Evolutionary conservation across 2,888 invertebrate species (phyloP), one percentile per base, ranked within the genome.

Genomic region (Cataglyphis cursor): DNA sequence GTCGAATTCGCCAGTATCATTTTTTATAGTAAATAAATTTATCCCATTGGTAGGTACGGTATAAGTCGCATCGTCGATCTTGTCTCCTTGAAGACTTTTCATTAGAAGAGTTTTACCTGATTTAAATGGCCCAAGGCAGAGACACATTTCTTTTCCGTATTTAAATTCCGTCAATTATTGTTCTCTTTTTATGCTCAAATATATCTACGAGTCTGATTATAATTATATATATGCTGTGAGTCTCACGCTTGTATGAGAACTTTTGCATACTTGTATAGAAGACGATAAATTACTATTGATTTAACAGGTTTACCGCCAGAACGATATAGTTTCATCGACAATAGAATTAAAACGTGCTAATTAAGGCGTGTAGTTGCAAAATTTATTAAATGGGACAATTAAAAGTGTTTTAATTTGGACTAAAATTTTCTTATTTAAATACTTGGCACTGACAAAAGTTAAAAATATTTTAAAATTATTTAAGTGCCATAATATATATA

Each of bases 11-110:
- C 95, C 96, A 88, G 95, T 95, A n/a, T 90, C 90, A 74, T 93
- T 94, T 89, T 95, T 95, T 21, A 98, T 95, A 59, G 96, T 96
- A 90, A 97, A 97, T 83, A 98, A 96, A 93, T 97, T 97, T 0
- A 97, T 97, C 0, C 98, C 98, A 54, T 97, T 96, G 0, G 98
- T 98, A 9, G 97, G 97, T 61, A 98, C 97, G 0, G 98, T 97
- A 76, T 97, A 97, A 70, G 97, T 97, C 0, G 98, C 98, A 73
- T 96, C 96, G 92, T 98, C 97, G 61, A 98, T 97, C 0, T 96
- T 96, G 85, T 97, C 96, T 80, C 97, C 96, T 94, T 97, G 97
- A 0, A 98, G 95, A 85, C 97, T 97, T 94, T 97, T 97, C 84
- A 98, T 93, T 28, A 98, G 95, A 38, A 98, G 96, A 0, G 98